Conservation (phyloP, 2,888 invertebrate genomes). For the Nemoura dubitans region DNA sequence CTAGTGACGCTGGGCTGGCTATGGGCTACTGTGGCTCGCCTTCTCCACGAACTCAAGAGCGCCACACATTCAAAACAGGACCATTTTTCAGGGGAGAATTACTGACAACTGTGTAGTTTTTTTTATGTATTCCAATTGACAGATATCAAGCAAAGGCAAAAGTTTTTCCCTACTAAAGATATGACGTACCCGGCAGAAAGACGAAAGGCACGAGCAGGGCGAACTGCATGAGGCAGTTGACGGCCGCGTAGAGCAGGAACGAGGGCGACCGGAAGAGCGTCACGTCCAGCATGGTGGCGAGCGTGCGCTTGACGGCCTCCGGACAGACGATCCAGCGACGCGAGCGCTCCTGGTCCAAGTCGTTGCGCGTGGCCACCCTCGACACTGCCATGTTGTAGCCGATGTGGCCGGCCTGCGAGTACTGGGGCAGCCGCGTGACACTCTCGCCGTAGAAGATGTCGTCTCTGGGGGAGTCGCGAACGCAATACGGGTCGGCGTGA, state of each 20-base stretch:
- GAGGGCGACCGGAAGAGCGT: constrained; percentile 85
- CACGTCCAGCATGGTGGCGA: constrained; percentile 88
- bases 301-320: constrained; percentile 77
- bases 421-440: constrained; percentile 82
- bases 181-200: not conserved
- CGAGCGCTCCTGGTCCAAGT: constrained; percentile 69
- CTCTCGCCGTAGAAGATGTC: constrained; percentile 94
- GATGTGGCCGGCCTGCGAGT: constrained; percentile 58
- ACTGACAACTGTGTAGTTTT: no score
- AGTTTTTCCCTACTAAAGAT: no score
- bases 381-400: constrained; percentile 73
- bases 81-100: no score
- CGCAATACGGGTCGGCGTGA: no score
- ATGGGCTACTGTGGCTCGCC: no score
- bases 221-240: constrained; percentile 93
- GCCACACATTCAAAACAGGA: no score
- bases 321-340: constrained; percentile 77
- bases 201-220: constrained; percentile 93
- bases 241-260: constrained; percentile 85
- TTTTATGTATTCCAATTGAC: no score
- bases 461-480: constrained; percentile 60
- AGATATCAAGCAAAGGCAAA: no score
- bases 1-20: no score
- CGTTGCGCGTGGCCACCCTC: constrained; percentile 78
- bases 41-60: no score